Conservation (phyloP, 2,888 invertebrate genomes). For the Drosophila vallismaia region DNA sequence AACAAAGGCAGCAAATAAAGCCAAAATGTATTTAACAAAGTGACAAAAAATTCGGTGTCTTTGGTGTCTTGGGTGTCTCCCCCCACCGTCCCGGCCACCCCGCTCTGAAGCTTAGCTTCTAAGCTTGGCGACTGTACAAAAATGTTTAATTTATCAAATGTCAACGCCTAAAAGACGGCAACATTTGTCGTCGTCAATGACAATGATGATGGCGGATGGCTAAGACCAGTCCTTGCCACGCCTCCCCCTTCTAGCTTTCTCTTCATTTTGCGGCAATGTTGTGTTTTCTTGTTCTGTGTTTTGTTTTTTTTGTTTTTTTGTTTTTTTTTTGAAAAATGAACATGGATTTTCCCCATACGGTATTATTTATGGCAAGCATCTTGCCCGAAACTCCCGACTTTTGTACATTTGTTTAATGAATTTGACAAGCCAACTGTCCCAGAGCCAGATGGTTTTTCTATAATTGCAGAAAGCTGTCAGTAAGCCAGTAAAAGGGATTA, state of each 20-base stretch:
- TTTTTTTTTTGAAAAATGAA: slow-evolving; percentile 68
- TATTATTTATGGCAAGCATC: slow-evolving; percentile 68
- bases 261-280: slow-evolving; percentile 62
- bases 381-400: slow-evolving; percentile 18
- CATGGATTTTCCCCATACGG: slow-evolving; percentile 66
- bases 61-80: background rate
- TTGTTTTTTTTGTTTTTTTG: slow-evolving; percentile 40
- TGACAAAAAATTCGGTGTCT: slow-evolving; percentile 55
- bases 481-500: background rate
- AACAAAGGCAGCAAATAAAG: slow-evolving; percentile 60
- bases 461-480: slow-evolving; percentile 39
- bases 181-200: slow-evolving; percentile 78
- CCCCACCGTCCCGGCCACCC: background rate
- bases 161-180: slow-evolving; percentile 78
- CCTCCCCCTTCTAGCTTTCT: background rate
- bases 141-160: slow-evolving; percentile 80
- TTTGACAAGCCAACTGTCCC: slow-evolving; percentile 57
- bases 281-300: slow-evolving; percentile 8
- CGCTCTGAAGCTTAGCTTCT: slow-evolving; percentile 19
- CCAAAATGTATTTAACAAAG: slow-evolving; percentile 72
- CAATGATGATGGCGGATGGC: slow-evolving; percentile 57
- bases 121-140: slow-evolving; percentile 59
- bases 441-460: slow-evolving; percentile 49
- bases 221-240: slow-evolving; percentile 7
- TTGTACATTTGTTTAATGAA: slow-evolving; percentile 68